phyloP scores from a whole-genome alignment of 2,113 vertebrate species.

The Bubo blakistoni region DNA sequence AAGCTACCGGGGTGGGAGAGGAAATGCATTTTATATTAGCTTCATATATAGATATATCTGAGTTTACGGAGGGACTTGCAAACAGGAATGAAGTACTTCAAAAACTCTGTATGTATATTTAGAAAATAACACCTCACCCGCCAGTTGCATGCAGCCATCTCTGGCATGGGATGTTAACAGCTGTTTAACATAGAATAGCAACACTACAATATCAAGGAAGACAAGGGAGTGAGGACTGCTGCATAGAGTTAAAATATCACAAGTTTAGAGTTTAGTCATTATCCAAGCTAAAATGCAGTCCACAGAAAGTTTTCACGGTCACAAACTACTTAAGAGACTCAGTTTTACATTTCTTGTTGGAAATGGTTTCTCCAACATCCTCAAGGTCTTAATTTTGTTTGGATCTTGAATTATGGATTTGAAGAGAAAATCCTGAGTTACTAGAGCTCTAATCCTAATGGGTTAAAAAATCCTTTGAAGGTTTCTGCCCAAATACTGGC shows the following conservation, averaged over 20 bases:
- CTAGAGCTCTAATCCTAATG: not conserved
- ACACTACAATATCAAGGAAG: not conserved
- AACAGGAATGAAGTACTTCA: not conserved
- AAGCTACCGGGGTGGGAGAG: not conserved
- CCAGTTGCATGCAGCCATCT: not conserved
- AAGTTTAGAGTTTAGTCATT: not conserved
- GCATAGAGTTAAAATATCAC: not conserved
- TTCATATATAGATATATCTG: not conserved
- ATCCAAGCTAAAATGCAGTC: not conserved
- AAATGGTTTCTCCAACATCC: not conserved
- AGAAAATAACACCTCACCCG: not conserved
- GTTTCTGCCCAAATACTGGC: not conserved
- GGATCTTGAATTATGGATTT: not conserved
- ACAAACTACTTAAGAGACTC: not conserved
- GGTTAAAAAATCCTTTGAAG: not conserved
- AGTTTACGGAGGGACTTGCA: not conserved
- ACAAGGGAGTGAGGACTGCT: not conserved
- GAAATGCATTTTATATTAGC: not conserved
- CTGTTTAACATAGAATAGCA: not conserved
- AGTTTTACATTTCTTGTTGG: not conserved
- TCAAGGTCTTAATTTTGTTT: not conserved
- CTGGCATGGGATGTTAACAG: slow-evolving; percentile 3
- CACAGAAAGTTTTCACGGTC: not conserved
- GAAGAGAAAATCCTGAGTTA: not conserved
- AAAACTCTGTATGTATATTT: not conserved